These are phyloP conservation scores for Philonicus albiceps DNA, from an alignment of 2,888 invertebrate genomes.

Conservation along the genomic window DNA sequence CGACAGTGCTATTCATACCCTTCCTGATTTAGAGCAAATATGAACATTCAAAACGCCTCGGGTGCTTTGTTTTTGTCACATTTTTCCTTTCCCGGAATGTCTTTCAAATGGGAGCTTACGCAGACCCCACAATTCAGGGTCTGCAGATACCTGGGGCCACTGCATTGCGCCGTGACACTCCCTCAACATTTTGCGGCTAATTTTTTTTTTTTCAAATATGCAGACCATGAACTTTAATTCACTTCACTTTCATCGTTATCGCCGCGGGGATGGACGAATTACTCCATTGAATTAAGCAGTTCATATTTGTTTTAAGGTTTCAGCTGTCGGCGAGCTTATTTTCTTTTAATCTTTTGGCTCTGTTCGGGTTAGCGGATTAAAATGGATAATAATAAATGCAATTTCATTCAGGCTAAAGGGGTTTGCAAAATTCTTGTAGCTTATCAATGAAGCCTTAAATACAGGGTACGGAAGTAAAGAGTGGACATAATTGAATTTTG, in stretches of 20 bases:
- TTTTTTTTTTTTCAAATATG: neutral
- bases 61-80: conserved; percentile 3
- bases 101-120: neutral
- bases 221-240: neutral
- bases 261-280: neutral
- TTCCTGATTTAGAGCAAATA: conserved; percentile 19
- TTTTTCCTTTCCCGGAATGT: neutral
- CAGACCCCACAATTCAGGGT: neutral
- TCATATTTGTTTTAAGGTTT: neutral
- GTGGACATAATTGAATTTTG: neutral
- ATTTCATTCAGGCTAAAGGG: neutral
- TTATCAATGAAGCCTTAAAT: neutral
- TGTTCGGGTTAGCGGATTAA: neutral
- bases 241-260: neutral
- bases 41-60: neutral
- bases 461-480: neutral
- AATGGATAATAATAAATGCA: neutral
- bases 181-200: neutral
- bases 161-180: neutral
- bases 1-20: neutral
- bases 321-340: neutral
- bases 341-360: neutral
- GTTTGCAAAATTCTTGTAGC: neutral
- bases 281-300: neutral
- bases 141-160: neutral